A percentile compares a stretch with the other conserved stretches of the same genome.
Evolutionary conservation across 2,113 vertebrate genomes (phyloP).

Genomic region (Ictalurus punctatus): DNA sequence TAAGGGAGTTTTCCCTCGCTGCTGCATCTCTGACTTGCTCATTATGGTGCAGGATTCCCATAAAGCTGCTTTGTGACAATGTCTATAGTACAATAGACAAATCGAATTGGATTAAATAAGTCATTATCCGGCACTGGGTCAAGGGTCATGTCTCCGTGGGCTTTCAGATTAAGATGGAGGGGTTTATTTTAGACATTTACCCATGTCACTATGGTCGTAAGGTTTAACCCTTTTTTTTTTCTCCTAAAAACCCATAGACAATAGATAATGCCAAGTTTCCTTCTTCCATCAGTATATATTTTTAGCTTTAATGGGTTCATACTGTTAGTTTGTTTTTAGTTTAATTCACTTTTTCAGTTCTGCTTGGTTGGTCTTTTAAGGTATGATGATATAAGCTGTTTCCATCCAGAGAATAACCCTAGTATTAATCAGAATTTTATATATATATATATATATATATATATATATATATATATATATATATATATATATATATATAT

Average conservation of each 20-base stretch:
- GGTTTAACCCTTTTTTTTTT: neutral
- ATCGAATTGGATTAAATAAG: neutral
- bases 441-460: neutral
- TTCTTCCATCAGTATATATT: neutral
- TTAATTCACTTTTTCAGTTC: neutral
- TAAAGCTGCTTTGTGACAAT: neutral
- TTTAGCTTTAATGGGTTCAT: neutral
- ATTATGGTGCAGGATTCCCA: neutral
- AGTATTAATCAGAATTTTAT: neutral
- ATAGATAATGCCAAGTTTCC: neutral
- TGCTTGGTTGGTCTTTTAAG: neutral
- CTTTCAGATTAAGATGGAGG: neutral
- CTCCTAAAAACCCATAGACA: too few relatives aligned
- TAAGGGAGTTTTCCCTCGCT: neutral
- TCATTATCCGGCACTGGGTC: neutral
- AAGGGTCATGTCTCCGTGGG: neutral
- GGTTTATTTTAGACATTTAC: neutral
- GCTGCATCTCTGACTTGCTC: neutral
- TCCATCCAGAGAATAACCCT: neutral
- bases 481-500: too few relatives aligned
- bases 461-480: too few relatives aligned
- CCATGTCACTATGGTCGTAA: neutral
- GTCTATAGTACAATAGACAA: neutral
- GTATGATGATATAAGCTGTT: neutral
- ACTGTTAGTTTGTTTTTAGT: neutral